phyloP scores from a whole-genome alignment of 2,797 vertebrate genomes.

The Tokudaia muenninki region DNA sequence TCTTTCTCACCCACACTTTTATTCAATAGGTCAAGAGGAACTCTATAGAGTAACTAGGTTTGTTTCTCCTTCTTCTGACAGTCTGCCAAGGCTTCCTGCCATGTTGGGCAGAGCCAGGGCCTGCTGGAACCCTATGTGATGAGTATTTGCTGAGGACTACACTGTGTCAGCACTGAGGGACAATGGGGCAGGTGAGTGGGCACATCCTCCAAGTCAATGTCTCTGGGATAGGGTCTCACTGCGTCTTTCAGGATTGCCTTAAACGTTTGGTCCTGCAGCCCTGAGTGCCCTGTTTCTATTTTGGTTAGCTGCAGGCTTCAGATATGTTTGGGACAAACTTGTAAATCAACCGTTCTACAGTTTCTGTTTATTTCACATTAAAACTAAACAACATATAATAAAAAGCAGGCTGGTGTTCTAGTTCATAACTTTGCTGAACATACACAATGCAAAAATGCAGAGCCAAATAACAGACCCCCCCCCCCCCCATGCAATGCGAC shows the following conservation, averaged over 20 bases:
- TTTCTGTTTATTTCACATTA: slow-evolving; percentile 48
- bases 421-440: not conserved
- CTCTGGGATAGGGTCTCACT: not conserved
- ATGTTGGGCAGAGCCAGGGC: not conserved
- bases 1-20: slow-evolving; percentile 66
- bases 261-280: not conserved
- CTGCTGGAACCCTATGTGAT: not conserved
- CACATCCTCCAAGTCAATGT: not conserved
- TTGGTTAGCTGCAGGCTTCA: not conserved
- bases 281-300: not conserved
- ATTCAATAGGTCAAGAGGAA: slow-evolving; percentile 24
- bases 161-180: not conserved
- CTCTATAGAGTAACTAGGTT: not conserved
- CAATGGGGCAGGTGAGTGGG: too few species aligned
- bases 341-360: not conserved
- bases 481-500: not conserved
- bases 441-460: not conserved
- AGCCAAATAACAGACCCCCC: not conserved
- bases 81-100: not conserved
- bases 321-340: not conserved
- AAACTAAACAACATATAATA: slow-evolving; percentile 27
- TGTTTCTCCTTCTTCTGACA: not conserved
- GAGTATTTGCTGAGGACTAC: not conserved
- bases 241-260: not conserved
- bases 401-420: slow-evolving; percentile 17